These are phyloP conservation scores for Panthera uncia DNA, from an alignment of 2,113 vertebrate species.

Conservation along the genomic window DNA sequence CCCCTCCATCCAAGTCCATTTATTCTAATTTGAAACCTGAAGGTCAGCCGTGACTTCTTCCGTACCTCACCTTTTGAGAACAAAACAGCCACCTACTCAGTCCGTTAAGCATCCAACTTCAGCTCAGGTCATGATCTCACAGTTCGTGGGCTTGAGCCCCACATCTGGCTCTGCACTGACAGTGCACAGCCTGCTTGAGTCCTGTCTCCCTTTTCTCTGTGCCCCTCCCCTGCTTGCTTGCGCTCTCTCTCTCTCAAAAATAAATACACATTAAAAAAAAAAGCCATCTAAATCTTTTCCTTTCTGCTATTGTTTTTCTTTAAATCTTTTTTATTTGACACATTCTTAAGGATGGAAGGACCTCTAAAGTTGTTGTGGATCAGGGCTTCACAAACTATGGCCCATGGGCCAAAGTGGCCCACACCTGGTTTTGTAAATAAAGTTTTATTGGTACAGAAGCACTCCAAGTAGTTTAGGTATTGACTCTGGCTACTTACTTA, in stretches of 20 bases:
- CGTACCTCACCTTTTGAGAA: neutral
- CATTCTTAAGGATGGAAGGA: neutral
- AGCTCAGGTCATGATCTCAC: too few species aligned
- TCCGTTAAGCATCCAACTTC: too few species aligned
- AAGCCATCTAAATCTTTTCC: neutral
- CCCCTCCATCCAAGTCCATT: neutral
- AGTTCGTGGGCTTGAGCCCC: too few species aligned
- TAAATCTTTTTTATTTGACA: neutral
- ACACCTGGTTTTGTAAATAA: constrained; percentile 12
- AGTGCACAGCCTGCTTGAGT: too few species aligned
- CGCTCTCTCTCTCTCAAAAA: too few species aligned
- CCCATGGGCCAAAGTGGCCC: neutral
- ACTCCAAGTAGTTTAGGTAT: neutral
- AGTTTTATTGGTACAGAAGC: neutral
- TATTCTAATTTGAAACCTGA: neutral
- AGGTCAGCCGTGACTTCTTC: neutral
- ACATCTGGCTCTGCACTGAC: too few species aligned
- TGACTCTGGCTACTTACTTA: neutral
- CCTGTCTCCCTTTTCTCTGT: too few species aligned
- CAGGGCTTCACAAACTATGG: neutral
- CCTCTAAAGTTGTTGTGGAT: neutral
- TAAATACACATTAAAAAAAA: too few species aligned
- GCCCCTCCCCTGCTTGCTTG: too few species aligned
- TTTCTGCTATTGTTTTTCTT: neutral
- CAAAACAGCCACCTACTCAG: neutral